Evolutionary conservation across 2,797 vertebrate genomes (phyloP), one percentile per base, ranked within the genome.

Genomic region (Sebastes oblongus): DNA sequence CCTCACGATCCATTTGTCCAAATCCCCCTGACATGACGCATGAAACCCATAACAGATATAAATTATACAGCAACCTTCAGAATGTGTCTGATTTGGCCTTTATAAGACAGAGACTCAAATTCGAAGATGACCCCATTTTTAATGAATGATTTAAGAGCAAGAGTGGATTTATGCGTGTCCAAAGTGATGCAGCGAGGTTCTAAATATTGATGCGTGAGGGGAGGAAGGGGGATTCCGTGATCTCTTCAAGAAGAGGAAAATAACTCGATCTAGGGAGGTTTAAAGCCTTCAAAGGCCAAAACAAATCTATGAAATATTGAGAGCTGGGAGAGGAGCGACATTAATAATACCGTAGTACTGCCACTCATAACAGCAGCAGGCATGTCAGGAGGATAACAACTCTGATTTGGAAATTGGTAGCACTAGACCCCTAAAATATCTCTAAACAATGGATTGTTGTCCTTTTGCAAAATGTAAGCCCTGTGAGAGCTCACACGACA

Each of bases 151-250:
- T 92, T 80, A 92, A 77, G 68, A 85, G 78, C 70, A 72, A 34
- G 77, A 89, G 86, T 86, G 78, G 81, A 88, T 91, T 87, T 73
- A 84, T 89, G 72, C 18, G 8, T 61, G 88, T 90, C 88, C 83
- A 87, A 89, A 88, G 83, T 81, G 78, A 90, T 82, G 83, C 87
- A 84, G 86, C 32, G 1, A 62, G 30, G 27, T 16, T 80, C 90
- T 92, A 90, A 94, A 94, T 94, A 95, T 93, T 93, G 84, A 93
- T 94, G 91, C 8, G 20, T 34, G 59, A 78, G 76, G 16, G 64
- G 46, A 72, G 62, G 11, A 75, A 20, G 29, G 82, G 77, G 70
- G 62, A 73, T 79, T 83, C 56, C 25, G 75, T 11, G 67, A 77
- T 86, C 76, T 70, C 66, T 82, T 86, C 16, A 77, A 87, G 68